Base-by-base conservation (phyloP, 2,113 vertebrate species). In the Glaucidium brasilianum region DNA sequence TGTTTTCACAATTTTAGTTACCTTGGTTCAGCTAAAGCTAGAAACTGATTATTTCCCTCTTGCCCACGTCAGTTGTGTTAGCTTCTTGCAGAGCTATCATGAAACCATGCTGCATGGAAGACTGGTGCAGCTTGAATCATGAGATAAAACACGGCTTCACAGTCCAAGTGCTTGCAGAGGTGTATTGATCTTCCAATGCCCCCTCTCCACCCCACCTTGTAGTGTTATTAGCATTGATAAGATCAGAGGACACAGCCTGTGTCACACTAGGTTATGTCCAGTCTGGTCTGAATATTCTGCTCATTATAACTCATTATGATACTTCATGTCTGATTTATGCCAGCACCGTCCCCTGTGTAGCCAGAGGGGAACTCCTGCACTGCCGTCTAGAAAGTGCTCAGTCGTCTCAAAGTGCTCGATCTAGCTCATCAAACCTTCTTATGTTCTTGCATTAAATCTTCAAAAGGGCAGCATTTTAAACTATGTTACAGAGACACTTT, bases 151-250 rank as follows among this genome's bases (percentile, higher is more conserved):
- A 15, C 1, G 3, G 20, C 12, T 55, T 26, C 30, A 11, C 3
- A 25, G 63, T 5, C 25, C 72, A 29, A 0, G 3, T 15, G 22
- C 22, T 52, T 6, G 10, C 52, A 59, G 76, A 59, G 21, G 27
- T 39, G 9, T 15, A 59, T 21, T 0, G 0, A 35, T 22, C 50
- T 45, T 52, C 47, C 52, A 52, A 3, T 25, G 2, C 4, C 25
- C 18, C 12, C 4, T 47, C 56, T 49, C 29, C 5, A 10, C 22
- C 20, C 18, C 0, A 0, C 47, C 23, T 67, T 9, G 23, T 4
- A 2, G 37, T 17, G 26, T 5, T 2, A 19, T 25, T 79, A 41
- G 43, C 37, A 30, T 14, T 11, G 5, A 8, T 34, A 10, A 32
- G 5, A 78, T 41, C 52, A 18, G 23, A 5, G 32, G 66, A 39